phyloP scores from a whole-genome alignment of 2,888 invertebrate species.

The Helicoverpa assulta region DNA sequence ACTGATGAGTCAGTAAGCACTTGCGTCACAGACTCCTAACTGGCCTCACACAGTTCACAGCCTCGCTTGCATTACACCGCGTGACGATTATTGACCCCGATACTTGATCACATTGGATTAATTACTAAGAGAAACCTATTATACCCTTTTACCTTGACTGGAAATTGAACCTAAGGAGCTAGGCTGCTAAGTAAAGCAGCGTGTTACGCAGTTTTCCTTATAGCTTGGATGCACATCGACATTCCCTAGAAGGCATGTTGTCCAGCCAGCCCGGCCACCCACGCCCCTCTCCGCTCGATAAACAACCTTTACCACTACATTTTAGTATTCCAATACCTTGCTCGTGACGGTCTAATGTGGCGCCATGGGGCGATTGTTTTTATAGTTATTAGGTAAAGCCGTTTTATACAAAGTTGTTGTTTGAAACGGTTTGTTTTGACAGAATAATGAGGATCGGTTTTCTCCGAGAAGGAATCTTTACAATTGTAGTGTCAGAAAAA shows the following conservation, averaged over 20 bases:
- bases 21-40: slow-evolving; percentile 75
- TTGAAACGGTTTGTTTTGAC: slow-evolving; percentile 29
- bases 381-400: slow-evolving; percentile 61
- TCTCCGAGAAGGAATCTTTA: background rate
- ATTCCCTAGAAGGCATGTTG: slow-evolving; percentile 87
- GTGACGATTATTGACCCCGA: slow-evolving; percentile 76
- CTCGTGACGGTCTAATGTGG: slow-evolving; percentile 74
- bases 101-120: slow-evolving; percentile 52
- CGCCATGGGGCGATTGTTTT: slow-evolving; percentile 71
- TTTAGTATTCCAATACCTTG: slow-evolving; percentile 74
- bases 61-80: slow-evolving; percentile 65
- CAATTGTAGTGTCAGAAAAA: background rate
- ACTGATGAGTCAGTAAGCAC: slow-evolving; percentile 77
- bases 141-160: slow-evolving; percentile 26
- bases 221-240: slow-evolving; percentile 80
- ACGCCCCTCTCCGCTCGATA: slow-evolving; percentile 74
- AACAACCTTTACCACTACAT: slow-evolving; percentile 72
- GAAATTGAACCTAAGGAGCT: slow-evolving; percentile 39
- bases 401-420: slow-evolving; percentile 31
- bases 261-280: slow-evolving; percentile 76
- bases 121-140: slow-evolving; percentile 42
- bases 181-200: slow-evolving; percentile 32
- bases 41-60: slow-evolving; percentile 66
- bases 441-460: background rate
- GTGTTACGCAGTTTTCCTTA: slow-evolving; percentile 73